Conservation (phyloP, 2,888 invertebrate species). For the Cephus pulcher region DNA sequence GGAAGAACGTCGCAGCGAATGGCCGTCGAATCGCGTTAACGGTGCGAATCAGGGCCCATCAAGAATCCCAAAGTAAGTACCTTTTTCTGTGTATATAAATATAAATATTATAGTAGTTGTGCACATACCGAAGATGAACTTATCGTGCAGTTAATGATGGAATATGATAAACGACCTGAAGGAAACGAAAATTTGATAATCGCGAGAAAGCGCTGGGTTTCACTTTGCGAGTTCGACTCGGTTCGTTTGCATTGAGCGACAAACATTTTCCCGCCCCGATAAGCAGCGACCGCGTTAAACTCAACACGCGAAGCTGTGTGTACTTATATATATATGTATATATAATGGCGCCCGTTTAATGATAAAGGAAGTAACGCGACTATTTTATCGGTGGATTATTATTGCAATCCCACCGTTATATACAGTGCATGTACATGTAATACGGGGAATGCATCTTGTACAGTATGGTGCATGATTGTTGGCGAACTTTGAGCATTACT, state of each 20-base stretch:
- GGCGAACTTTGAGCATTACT: not conserved
- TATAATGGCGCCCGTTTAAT: not conserved
- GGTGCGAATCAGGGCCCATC: not conserved
- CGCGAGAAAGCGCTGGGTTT: no score
- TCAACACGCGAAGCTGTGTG: not conserved
- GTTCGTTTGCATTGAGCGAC: no score
- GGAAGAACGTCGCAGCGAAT: not conserved
- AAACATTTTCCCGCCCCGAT: no score
- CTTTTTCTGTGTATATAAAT: not conserved
- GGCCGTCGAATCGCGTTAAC: not conserved
- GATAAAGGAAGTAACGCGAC: constrained; percentile 1
- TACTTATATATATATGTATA: not conserved
- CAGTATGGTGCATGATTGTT: not conserved
- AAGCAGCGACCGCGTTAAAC: no score
- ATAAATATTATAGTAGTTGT: no score
- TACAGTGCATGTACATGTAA: no score
- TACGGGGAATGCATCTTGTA: not conserved
- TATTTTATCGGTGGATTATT: not conserved
- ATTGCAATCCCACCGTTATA: not conserved
- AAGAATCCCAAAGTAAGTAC: not conserved
- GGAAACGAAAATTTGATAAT: no score
- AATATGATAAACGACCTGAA: no score
- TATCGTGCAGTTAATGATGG: no score
- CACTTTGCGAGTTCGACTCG: no score
- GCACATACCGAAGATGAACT: no score